These are phyloP conservation scores for Mactra quadrangularis DNA, from an alignment of 1,140 invertebrate genomes.

Conservation along the genomic window DNA sequence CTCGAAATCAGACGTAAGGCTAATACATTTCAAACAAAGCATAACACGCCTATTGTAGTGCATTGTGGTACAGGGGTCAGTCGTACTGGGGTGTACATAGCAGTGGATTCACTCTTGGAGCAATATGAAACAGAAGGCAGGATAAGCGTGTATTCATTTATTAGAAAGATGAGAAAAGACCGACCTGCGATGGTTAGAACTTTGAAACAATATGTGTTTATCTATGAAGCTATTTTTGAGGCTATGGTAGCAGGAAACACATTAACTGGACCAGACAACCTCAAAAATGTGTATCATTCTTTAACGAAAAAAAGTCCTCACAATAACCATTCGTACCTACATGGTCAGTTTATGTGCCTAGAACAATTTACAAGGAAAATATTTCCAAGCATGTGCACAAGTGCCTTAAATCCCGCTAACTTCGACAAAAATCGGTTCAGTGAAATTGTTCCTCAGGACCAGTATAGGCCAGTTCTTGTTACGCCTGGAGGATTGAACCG, in stretches of 20 bases:
- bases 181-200: conserved; percentile 81
- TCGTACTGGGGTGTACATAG: conserved; percentile 81
- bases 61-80: conserved; percentile 91
- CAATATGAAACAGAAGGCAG: conserved; percentile 78
- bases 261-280: conserved; percentile 65
- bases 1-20: conserved; percentile 97
- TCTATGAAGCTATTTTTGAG: conserved; percentile 82
- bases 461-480: conserved; percentile 70
- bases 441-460: conserved; percentile 75
- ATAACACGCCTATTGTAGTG: conserved; percentile 93
- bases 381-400: conserved; percentile 63
- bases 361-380: conserved; percentile 72
- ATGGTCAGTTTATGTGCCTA: conserved; percentile 79
- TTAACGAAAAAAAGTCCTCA: conserved; percentile 73
- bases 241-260: conserved; percentile 75
- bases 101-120: conserved; percentile 78
- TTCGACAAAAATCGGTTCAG: conserved; percentile 77
- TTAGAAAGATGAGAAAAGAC: conserved; percentile 77
- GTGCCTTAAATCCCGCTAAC: conserved; percentile 71
- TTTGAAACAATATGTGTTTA: conserved; percentile 80
- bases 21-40: conserved; percentile 81
- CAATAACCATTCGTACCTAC: conserved; percentile 75
- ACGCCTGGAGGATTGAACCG: conserved; percentile 80
- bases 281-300: conserved; percentile 76
- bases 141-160: conserved; percentile 79